Percentiles rank a stretch among this genome's conserved stretches.
Conservation (phyloP, 2,888 invertebrate genomes). For the Clistopyga incitator region DNA sequence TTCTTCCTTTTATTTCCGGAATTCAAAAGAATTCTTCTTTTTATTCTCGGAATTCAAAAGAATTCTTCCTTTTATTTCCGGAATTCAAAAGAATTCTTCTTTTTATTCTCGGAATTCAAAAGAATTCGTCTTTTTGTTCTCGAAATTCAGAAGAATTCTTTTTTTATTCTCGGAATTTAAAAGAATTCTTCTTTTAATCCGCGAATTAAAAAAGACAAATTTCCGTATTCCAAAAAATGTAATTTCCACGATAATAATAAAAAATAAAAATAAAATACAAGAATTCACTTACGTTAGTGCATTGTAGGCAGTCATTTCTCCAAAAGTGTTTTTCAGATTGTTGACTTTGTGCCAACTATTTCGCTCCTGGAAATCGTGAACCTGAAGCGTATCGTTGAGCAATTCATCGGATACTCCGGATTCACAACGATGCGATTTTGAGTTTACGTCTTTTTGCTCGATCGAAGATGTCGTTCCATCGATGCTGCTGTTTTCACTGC, state of each 20-base stretch:
- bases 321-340: constrained; percentile 85
- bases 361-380: constrained; percentile 80
- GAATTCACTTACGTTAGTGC: constrained; percentile 82
- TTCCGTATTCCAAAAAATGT: background rate
- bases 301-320: constrained; percentile 85
- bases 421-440: constrained; percentile 72
- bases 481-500: constrained; percentile 69
- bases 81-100: too few relatives aligned
- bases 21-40: too few relatives aligned
- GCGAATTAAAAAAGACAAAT: too few relatives aligned
- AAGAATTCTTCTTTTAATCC: too few relatives aligned
- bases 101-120: too few relatives aligned
- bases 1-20: too few relatives aligned
- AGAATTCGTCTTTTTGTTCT: too few relatives aligned
- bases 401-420: constrained; percentile 82
- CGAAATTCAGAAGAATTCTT: too few relatives aligned
- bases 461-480: constrained; percentile 73
- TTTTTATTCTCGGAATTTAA: too few relatives aligned
- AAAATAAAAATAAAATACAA: background rate
- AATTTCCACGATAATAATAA: too few relatives aligned
- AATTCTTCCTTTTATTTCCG: too few relatives aligned
- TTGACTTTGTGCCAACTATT: constrained; percentile 85
- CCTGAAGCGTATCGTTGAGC: constrained; percentile 79
- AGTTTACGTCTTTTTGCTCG: constrained; percentile 77
- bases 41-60: too few relatives aligned